Evolutionary conservation across 2,888 invertebrate genomes (phyloP), one percentile per base, ranked within the genome.

Genomic region (Euzetes globulus): DNA sequence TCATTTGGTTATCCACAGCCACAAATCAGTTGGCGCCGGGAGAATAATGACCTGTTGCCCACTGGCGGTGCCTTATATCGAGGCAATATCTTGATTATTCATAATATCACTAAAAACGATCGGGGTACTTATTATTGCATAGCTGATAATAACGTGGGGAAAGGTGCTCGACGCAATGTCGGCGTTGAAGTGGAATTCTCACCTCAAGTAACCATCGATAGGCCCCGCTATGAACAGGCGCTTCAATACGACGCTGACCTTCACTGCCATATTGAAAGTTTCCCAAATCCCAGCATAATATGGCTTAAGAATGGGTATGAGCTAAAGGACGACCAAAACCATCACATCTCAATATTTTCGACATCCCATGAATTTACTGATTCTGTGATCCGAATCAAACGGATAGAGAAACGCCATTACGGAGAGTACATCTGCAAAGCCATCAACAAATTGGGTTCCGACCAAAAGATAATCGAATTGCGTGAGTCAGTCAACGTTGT

Each of bases 41-140:
- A 94, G 82, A 94, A 94, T 82, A 94, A 94, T 83, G 94, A 93
- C 75, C 91, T 94, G 79, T 84, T 94, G 79, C 94, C 94, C 11
- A 94, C 94, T 3, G 94, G 79, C 47, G 77, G 78, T 11, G 76
- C 77, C 45, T 75, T 79, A 1, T 78, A 77, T 68, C 76, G 91
- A 77, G 94, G 94, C 15, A 92, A 92, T 80, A 86, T 89, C 33
- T 82, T 94, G 76, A 91, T 90, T 81, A 91, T 94, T 75, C 85
- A 88, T 7, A 83, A 87, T 0, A 90, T 93, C 0, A 88, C 88
- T 9, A 78, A 78, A 81, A 92, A 93, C 80, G 93, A 94, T 82
- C 87, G 94, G 68, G 94, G 94, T 19, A 94, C 94, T 0, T 94
- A 94, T 82, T 94, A 93, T 81, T 94, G 94, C 80, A 92, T 94